phyloP scores from a whole-genome alignment of 2,888 invertebrate genomes.

The Magallana nippona region DNA sequence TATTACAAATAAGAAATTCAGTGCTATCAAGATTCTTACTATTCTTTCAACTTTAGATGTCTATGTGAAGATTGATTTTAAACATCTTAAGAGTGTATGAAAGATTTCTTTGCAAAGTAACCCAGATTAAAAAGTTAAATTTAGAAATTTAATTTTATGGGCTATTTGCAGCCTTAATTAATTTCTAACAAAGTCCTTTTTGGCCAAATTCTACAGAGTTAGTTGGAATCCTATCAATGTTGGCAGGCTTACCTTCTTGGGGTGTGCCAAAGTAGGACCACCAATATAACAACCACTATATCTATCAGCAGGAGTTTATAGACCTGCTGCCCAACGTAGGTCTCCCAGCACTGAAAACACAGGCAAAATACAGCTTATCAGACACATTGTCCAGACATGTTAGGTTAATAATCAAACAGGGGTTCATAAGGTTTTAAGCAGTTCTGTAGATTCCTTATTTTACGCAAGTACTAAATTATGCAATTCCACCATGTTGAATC shows the following conservation, averaged over 20 bases:
- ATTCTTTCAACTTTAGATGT: too few relatives aligned
- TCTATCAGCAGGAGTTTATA: slow-evolving; percentile 91
- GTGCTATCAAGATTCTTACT: neutral
- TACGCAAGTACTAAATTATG: too few relatives aligned
- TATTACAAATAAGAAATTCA: neutral
- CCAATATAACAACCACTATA: slow-evolving; percentile 86
- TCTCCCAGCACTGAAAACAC: slow-evolving; percentile 88
- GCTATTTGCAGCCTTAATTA: too few relatives aligned
- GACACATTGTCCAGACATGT: neutral
- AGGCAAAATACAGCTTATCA: neutral
- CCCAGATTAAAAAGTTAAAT: too few relatives aligned
- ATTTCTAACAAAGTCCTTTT: neutral
- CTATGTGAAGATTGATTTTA: too few relatives aligned
- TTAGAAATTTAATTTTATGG: too few relatives aligned
- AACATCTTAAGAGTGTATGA: too few relatives aligned
- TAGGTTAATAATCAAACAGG: neutral
- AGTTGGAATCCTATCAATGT: neutral
- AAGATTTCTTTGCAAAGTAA: too few relatives aligned
- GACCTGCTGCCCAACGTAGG: slow-evolving; percentile 91
- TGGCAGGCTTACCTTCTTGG: slow-evolving; percentile 83
- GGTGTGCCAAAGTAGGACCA: slow-evolving; percentile 89
- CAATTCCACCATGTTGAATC: too few relatives aligned
- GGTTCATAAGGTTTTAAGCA: too few relatives aligned
- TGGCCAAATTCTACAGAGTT: neutral
- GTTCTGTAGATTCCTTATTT: too few relatives aligned